phyloP scores from a whole-genome alignment of 2,888 invertebrate species.

The Caenorhabditis panamensis region DNA sequence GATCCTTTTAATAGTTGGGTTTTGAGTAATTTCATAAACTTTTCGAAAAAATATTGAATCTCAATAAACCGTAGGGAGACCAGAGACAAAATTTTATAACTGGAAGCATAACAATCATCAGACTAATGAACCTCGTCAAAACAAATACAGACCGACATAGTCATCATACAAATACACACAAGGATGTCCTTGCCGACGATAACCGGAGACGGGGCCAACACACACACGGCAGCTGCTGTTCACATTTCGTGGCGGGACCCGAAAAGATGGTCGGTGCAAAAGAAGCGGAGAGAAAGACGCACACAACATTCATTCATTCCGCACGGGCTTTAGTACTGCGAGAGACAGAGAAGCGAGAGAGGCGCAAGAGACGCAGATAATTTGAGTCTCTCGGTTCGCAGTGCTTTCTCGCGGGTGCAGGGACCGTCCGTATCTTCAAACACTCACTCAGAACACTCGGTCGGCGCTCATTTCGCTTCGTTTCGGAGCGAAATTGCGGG shows the following conservation, averaged over 20 bases:
- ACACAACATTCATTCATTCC: conserved; percentile 49
- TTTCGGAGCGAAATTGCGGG: neutral
- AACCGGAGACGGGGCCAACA: conserved; percentile 22
- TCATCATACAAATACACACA: neutral
- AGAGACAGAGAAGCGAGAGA: neutral
- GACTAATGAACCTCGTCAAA: neutral
- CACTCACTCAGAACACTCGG: conserved; percentile 54
- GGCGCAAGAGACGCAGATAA: conserved; percentile 33
- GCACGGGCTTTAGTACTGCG: conserved; percentile 35
- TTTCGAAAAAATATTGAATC: too few relatives aligned
- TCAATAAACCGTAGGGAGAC: too few relatives aligned
- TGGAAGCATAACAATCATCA: too few relatives aligned
- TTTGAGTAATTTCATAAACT: too few relatives aligned
- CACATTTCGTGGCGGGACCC: conserved; percentile 52
- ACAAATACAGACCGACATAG: neutral
- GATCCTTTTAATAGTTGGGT: too few relatives aligned
- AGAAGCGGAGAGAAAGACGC: conserved; percentile 42
- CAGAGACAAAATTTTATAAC: too few relatives aligned
- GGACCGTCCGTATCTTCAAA: conserved; percentile 36
- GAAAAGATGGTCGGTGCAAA: conserved; percentile 53
- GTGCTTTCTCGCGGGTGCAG: neutral
- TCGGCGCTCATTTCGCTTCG: conserved; percentile 1
- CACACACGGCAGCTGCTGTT: conserved; percentile 2
- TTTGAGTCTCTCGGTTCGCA: conserved; percentile 11
- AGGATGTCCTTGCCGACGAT: neutral